Conservation (phyloP, 23 tunicate species). For the Oikopleura vanhoeffeni region DNA sequence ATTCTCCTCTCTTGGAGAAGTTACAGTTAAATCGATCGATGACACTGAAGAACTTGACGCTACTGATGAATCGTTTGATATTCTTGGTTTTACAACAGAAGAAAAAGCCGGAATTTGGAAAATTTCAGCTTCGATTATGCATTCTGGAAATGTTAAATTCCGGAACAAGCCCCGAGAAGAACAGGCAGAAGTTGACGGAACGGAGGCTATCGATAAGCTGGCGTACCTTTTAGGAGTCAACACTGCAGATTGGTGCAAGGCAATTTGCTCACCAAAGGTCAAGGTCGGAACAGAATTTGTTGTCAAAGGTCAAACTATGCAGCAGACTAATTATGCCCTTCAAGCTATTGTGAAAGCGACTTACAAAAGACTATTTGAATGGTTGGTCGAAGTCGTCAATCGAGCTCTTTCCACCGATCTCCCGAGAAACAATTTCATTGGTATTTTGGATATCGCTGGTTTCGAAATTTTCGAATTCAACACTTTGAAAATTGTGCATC, state of each 20-base stretch:
- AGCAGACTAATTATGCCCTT: no score
- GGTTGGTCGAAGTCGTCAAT: no score
- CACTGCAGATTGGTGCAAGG: conserved; percentile 74
- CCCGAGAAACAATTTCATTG: no score
- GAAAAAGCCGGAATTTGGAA: conserved; percentile 79
- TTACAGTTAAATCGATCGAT: no score
- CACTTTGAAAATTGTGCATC: conserved; percentile 91
- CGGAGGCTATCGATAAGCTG: conserved; percentile 94
- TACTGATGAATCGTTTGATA: no score
- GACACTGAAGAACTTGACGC: no score
- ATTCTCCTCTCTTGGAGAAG: no score
- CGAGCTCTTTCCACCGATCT: no score
- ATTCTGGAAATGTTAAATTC: conserved; percentile 83
- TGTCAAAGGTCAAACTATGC: conserved; percentile 69
- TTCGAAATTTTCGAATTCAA: no score
- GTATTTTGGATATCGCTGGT: no score
- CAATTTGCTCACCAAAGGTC: conserved; percentile 60
- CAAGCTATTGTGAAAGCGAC: no score
- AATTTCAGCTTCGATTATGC: conserved; percentile 90
- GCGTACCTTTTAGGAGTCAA: conserved; percentile 69
- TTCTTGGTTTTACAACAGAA: conserved; percentile 48
- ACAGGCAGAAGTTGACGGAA: conserved; percentile 93
- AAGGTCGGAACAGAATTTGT: conserved; percentile 95
- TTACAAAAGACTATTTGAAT: conserved; percentile 90
- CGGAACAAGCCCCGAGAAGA: no score